Conservation (phyloP, 2,797 vertebrate genomes). For the Eurystomus glaucurus region DNA sequence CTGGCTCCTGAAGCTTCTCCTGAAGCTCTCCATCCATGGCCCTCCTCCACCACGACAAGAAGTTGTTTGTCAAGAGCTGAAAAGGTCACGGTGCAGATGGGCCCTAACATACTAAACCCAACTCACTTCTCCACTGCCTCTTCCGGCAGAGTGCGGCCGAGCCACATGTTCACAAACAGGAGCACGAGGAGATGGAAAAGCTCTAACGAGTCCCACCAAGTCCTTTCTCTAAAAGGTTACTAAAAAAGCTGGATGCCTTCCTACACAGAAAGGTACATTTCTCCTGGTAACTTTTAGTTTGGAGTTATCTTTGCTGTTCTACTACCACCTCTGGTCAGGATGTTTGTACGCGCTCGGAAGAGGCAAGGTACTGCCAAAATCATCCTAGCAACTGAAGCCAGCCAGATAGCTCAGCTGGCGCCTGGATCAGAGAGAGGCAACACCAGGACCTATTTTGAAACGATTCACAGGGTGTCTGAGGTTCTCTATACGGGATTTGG, state of each 20-base stretch:
- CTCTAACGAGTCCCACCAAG: not conserved
- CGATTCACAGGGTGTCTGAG: not conserved
- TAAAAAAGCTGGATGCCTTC: not conserved
- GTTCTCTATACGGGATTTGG: not conserved
- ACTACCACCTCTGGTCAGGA: not conserved
- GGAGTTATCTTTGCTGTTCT: not conserved
- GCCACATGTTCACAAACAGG: accelerated
- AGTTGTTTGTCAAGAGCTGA: not conserved
- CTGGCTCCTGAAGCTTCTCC: too few species aligned
- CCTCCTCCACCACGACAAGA: not conserved
- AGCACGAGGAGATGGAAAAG: accelerated
- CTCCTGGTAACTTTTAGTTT: not conserved
- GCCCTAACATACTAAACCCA: not conserved
- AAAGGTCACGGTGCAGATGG: not conserved
- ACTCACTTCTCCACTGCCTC: accelerated
- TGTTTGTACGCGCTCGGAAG: not conserved
- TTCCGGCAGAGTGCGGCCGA: accelerated
- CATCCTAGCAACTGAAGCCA: not conserved
- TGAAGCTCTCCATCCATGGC: accelerated
- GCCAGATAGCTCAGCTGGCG: not conserved
- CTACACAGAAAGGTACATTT: accelerated
- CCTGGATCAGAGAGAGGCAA: not conserved
- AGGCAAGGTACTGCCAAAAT: not conserved
- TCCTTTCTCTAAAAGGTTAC: not conserved
- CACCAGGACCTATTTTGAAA: not conserved